Conservation (phyloP, 2,113 vertebrate species). For the Calidris pygmaea region DNA sequence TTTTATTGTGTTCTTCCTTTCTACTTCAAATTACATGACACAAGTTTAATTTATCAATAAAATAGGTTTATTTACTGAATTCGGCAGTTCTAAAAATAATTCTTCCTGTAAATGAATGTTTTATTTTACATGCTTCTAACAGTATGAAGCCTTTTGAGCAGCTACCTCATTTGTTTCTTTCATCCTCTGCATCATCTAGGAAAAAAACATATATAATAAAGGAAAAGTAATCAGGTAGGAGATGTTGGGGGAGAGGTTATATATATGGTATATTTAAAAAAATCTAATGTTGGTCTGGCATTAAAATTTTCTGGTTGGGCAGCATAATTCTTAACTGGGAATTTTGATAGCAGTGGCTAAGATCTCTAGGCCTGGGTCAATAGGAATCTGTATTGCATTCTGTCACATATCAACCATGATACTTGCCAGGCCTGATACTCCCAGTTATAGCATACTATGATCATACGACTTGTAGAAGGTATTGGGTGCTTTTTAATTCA, state of each 20-base stretch:
- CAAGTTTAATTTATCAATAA: not conserved
- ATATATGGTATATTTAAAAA: conserved; percentile 4
- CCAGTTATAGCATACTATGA: conserved; percentile 1
- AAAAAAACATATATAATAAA: not conserved
- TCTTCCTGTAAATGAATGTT: not conserved
- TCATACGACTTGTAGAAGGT: conserved; percentile 24
- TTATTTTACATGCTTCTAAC: conserved; percentile 30
- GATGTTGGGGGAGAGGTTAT: not conserved
- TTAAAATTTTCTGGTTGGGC: conserved; percentile 86
- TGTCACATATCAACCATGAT: conserved; percentile 65
- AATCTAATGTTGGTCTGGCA: conserved; percentile 78
- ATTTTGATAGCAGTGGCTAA: conserved; percentile 66
- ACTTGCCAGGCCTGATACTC: conserved; percentile 63
- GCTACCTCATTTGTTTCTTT: conserved; percentile 20
- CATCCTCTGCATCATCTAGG: not conserved
- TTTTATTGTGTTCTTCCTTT: not conserved
- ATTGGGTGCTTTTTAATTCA: not conserved
- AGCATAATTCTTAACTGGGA: conserved; percentile 78
- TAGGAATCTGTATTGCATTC: conserved; percentile 61
- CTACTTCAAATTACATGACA: not conserved
- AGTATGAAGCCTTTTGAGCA: not conserved
- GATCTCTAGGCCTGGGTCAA: conserved; percentile 61
- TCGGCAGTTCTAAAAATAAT: not conserved
- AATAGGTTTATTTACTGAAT: not conserved
- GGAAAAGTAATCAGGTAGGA: conserved; percentile 34